These are phyloP conservation scores for Dyspetes luteomarginatus DNA, from an alignment of 2,888 invertebrate genomes.

Conservation along the genomic window DNA sequence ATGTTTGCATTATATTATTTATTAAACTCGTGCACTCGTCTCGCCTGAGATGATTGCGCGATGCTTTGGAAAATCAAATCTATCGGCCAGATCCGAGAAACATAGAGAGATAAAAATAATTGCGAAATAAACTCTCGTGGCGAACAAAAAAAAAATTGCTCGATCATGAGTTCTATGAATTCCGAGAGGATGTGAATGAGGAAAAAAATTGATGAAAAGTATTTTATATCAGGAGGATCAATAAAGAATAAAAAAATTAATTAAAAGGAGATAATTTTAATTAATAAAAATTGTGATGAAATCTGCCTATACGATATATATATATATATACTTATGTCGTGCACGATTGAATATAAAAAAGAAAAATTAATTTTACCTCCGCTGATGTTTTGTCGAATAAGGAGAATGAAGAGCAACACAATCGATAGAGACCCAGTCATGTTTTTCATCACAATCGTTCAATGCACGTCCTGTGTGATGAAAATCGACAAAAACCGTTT, in stretches of 20 bases:
- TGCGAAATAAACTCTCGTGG: constrained; percentile 42
- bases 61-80: not conserved
- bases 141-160: no score
- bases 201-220: no score
- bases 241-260: not conserved
- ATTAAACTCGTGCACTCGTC: not conserved
- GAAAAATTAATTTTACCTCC: constrained; percentile 57
- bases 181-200: no score
- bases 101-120: constrained; percentile 27
- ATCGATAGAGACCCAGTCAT: constrained; percentile 32
- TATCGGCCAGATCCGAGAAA: not conserved
- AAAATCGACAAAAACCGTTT: constrained; percentile 1
- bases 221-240: no score
- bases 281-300: not conserved
- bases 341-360: no score
- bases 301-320: not conserved
- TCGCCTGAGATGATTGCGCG: not conserved
- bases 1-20: not conserved
- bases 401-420: constrained; percentile 22
- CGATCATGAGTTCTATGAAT: no score
- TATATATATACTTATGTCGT: no score
- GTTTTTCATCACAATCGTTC: not conserved
- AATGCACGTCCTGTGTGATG: not conserved
- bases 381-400: constrained; percentile 29
- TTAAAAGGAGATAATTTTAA: not conserved